Base-by-base conservation (phyloP, 2,797 vertebrate genomes). In the Pteropus rufus region DNA sequence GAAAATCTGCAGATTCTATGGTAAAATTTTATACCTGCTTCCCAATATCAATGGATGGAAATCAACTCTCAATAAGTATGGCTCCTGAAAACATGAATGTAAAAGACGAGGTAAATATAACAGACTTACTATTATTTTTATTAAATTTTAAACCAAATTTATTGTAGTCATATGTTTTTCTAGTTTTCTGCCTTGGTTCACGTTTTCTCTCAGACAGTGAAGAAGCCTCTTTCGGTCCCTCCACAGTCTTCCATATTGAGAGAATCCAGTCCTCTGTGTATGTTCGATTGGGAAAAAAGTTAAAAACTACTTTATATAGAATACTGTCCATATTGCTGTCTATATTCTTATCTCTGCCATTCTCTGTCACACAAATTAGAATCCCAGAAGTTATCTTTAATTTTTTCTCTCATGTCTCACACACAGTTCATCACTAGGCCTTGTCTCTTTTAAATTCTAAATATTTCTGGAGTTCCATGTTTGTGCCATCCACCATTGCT, bases 21-120 rank as follows among this genome's bases (percentile, higher is more conserved):
- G 98, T 99, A n/a, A 99, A 99, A 46, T 99, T 99, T 91, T 98
- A 99, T 95, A 96, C 93, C n/a, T 99, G 98, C 41, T 99, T 98
- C 18, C 99, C 99, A 1, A 98, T 98, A 56, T 98, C 98, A 39
- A 95, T 99, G 41, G 97, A 98, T 10, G 98, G 98, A 89, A 98
- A 97, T 70, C 98, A 99, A 93, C 98, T 99, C 58, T 98, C 97
- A 76, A 98, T 99, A 88, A 95, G 65, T 29, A 72, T 98, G 65
- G 84, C 98, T 54, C 98, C 98, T 60, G 98, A 99, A 93, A 94
- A 88, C 2, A 72, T 98, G 41, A 96, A 98, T 49, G 44, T 99
- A 64, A 98, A 91, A 81, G 99, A 99, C 1, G 99, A 99, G 97
- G 99, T 99, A 98, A 94, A 98, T n/a, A 83, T n/a, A 83, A 79